These are phyloP conservation scores for Xestia sexstrigata DNA, from an alignment of 2,888 invertebrate genomes.

Conservation along the genomic window DNA sequence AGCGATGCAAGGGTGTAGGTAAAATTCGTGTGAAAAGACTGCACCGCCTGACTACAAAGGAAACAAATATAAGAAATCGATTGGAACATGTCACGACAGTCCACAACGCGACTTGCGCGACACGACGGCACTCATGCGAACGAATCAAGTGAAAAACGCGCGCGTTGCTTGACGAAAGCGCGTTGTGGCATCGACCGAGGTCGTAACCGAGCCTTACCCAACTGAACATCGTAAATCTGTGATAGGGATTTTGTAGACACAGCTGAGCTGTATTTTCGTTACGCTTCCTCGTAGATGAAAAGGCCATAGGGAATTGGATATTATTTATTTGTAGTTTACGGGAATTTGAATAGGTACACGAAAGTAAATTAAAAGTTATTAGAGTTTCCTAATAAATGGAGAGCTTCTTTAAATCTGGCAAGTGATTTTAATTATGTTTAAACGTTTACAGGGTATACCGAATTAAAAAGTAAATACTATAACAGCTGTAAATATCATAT, in stretches of 20 bases:
- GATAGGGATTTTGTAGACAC: constrained; percentile 59
- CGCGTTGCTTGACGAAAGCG: background rate
- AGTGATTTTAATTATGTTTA: background rate
- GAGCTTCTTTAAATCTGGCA: background rate
- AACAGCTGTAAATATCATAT: background rate
- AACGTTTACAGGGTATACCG: background rate
- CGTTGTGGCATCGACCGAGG: background rate
- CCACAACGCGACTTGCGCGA: background rate
- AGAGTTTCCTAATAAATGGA: background rate
- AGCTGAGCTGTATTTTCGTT: constrained; percentile 38
- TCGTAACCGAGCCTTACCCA: background rate
- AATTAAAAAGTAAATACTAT: background rate
- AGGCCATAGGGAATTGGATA: constrained; percentile 17
- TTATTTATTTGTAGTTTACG: constrained; percentile 14
- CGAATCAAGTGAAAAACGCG: background rate
- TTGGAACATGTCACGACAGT: background rate
- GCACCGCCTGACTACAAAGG: background rate
- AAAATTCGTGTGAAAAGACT: background rate
- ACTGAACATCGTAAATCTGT: constrained; percentile 62
- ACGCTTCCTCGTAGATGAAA: constrained; percentile 22
- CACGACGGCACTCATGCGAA: background rate
- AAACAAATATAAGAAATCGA: background rate
- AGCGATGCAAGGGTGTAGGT: background rate
- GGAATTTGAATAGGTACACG: background rate
- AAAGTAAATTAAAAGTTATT: too few species aligned